phyloP scores from a whole-genome alignment of 2,113 vertebrate genomes.

The Panthera leo region DNA sequence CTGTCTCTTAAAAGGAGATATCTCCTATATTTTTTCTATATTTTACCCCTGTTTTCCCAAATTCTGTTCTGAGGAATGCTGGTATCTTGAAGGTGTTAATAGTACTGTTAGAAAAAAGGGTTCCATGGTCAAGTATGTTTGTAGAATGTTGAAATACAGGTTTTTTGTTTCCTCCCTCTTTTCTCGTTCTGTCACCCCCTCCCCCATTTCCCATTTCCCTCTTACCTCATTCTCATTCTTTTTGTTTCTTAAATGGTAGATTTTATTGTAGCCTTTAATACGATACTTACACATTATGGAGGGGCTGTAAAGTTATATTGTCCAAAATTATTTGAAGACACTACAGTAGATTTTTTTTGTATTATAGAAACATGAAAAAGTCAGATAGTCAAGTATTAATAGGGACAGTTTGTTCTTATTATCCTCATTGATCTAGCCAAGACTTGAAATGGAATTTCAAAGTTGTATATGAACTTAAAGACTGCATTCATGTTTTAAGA shows the following conservation, averaged over 20 bases:
- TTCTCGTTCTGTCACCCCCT: rapidly evolving
- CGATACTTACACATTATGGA: not conserved
- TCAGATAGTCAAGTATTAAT: not conserved
- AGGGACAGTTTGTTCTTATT: no score
- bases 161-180: not conserved
- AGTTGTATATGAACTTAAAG: slow-evolving; percentile 10
- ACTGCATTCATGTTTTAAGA: not conserved
- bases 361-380: not conserved
- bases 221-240: not conserved
- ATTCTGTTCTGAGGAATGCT: not conserved
- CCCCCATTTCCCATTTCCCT: no score
- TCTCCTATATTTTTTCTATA: not conserved
- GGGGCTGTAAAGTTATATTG: not conserved
- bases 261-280: not conserved
- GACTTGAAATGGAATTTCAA: slow-evolving; percentile 6
- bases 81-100: not conserved
- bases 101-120: not conserved
- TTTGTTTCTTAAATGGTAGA: not conserved
- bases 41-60: not conserved
- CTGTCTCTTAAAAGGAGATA: not conserved
- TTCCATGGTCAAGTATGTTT: not conserved
- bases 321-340: slow-evolving; percentile 16
- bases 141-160: not conserved
- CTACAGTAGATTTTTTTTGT: slow-evolving; percentile 9
- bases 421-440: not conserved